Conservation (phyloP, 2,797 vertebrate species). For the Tadarida brasiliensis region DNA sequence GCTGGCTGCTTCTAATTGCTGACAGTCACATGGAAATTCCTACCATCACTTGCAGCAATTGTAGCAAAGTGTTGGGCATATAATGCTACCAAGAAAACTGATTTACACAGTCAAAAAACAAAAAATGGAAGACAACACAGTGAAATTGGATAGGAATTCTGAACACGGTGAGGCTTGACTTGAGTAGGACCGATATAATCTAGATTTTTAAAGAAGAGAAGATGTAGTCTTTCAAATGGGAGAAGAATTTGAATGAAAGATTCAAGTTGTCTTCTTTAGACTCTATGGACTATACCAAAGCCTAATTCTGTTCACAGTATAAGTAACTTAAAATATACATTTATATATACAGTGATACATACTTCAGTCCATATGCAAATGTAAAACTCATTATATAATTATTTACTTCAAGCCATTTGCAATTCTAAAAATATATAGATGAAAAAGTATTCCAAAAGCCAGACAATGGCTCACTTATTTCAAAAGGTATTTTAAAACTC, state of each 20-base stretch:
- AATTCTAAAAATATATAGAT: constrained; percentile 26
- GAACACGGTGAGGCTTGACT: not conserved
- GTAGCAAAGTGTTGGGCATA: not conserved
- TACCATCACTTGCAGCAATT: not conserved
- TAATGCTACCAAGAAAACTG: not conserved
- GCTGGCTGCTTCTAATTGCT: not conserved
- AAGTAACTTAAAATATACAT: constrained; percentile 47
- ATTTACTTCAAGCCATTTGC: constrained; percentile 11
- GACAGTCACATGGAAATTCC: not conserved
- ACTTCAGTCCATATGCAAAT: constrained; percentile 40
- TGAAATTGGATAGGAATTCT: not conserved
- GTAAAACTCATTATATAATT: constrained; percentile 49
- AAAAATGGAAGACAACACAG: not conserved
- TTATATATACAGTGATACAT: not conserved
- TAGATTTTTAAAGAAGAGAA: constrained; percentile 4
- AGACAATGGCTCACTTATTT: not conserved
- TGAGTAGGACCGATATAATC: not conserved
- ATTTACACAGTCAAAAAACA: not conserved
- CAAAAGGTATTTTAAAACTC: not conserved
- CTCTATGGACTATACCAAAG: not conserved
- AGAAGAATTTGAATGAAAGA: not conserved
- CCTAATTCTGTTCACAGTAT: not conserved
- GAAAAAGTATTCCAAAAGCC: constrained; percentile 3
- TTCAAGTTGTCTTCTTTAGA: not conserved
- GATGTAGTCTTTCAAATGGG: not conserved